A percentile compares a stretch with the other conserved stretches of the same genome.
phyloP scores from a whole-genome alignment of 2,113 vertebrate species.

The Ictidomys tridecemlineatus region DNA sequence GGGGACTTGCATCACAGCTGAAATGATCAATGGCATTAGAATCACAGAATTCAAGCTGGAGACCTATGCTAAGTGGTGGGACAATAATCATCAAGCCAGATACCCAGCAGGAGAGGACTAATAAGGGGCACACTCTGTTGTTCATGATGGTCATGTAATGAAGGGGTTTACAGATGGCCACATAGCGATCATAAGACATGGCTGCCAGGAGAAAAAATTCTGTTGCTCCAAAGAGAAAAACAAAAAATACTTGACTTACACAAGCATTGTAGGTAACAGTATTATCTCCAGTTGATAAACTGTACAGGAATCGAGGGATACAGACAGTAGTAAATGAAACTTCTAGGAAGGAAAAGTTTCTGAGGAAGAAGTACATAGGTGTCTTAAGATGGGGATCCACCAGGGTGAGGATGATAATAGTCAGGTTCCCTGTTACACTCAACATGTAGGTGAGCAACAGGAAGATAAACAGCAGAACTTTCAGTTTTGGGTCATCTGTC shows the following conservation, averaged over 20 bases:
- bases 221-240: slow-evolving; percentile 67
- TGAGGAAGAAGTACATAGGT: slow-evolving; percentile 69
- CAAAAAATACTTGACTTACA: slow-evolving; percentile 76
- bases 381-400: slow-evolving; percentile 53
- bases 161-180: slow-evolving; percentile 74
- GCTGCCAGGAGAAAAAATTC: slow-evolving; percentile 75
- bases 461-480: slow-evolving; percentile 64
- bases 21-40: slow-evolving; percentile 74
- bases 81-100: slow-evolving; percentile 67
- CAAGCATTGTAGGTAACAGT: slow-evolving; percentile 69
- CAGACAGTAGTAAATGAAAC: slow-evolving; percentile 64
- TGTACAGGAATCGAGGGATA: slow-evolving; percentile 67
- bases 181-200: slow-evolving; percentile 70
- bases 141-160: slow-evolving; percentile 71
- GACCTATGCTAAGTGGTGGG: slow-evolving; percentile 50
- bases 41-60: slow-evolving; percentile 74
- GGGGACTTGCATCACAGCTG: slow-evolving; percentile 59
- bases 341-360: slow-evolving; percentile 68
- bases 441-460: slow-evolving; percentile 60
- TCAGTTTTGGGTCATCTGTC: slow-evolving; percentile 47
- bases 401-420: slow-evolving; percentile 54
- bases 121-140: not conserved
- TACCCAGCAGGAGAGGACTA: slow-evolving; percentile 64
- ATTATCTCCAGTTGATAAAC: slow-evolving; percentile 63
- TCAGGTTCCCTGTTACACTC: slow-evolving; percentile 58